These are phyloP conservation scores for Laothoe populi DNA, from an alignment of 2,888 invertebrate genomes.

Conservation along the genomic window DNA sequence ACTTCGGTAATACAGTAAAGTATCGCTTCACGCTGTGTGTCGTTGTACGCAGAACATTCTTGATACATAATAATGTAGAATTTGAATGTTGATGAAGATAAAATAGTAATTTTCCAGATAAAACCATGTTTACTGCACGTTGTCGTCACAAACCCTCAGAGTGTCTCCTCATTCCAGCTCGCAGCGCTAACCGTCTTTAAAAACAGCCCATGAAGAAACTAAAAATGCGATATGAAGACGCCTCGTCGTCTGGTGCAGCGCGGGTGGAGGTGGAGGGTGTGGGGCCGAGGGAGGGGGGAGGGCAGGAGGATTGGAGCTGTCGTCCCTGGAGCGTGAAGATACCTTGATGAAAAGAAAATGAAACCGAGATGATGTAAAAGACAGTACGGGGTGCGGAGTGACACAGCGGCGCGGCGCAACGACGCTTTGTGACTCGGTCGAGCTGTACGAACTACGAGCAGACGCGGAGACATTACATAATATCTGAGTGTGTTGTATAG, in stretches of 20 bases:
- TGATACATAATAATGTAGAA: no score
- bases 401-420: background rate
- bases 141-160: background rate
- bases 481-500: background rate
- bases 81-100: background rate
- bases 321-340: conserved; percentile 66
- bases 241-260: conserved; percentile 31
- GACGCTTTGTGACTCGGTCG: background rate
- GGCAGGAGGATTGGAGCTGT: conserved; percentile 45
- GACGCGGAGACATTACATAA: background rate
- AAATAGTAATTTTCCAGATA: no score
- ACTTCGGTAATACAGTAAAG: no score
- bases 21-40: no score
- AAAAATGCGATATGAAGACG: conserved; percentile 62
- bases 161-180: background rate
- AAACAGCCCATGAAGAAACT: conserved; percentile 26
- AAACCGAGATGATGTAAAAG: conserved; percentile 49
- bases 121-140: background rate
- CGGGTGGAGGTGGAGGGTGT: conserved; percentile 31
- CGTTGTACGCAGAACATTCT: no score
- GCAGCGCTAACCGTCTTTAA: conserved; percentile 1
- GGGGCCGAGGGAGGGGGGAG: conserved; percentile 13
- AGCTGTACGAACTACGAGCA: background rate
- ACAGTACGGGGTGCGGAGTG: background rate
- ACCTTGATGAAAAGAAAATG: conserved; percentile 77